These are phyloP conservation scores for Heliconius himera DNA, from an alignment of 1,140 invertebrate genomes.

Conservation along the genomic window DNA sequence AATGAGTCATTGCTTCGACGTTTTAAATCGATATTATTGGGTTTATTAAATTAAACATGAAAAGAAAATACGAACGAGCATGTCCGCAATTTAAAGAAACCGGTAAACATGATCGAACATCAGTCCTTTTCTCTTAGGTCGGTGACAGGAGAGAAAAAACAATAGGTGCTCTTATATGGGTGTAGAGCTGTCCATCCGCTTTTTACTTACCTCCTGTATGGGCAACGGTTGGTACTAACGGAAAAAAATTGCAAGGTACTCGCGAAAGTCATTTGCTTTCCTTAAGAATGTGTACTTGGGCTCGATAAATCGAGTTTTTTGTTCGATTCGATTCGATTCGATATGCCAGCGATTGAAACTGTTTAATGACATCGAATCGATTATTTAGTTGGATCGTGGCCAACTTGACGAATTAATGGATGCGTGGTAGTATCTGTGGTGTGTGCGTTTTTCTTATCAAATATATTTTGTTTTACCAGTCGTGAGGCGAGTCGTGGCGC, in stretches of 20 bases:
- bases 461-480: neutral
- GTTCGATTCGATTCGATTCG: conserved; percentile 31
- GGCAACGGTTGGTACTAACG: conserved; percentile 38
- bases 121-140: conserved; percentile 41
- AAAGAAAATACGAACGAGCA: conserved; percentile 30
- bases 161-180: conserved; percentile 51
- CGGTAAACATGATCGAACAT: conserved; percentile 48
- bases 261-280: conserved; percentile 44
- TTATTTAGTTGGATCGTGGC: conserved; percentile 17
- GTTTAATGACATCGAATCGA: conserved; percentile 26
- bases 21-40: conserved; percentile 18
- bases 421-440: neutral
- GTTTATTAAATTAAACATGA: conserved; percentile 17
- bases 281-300: conserved; percentile 40
- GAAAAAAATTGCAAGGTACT: conserved; percentile 38
- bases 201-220: conserved; percentile 46
- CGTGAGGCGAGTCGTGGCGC: too few species aligned
- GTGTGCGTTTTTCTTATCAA: neutral
- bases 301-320: conserved; percentile 40
- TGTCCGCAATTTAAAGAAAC: conserved; percentile 48
- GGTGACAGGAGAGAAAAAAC: conserved; percentile 46
- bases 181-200: conserved; percentile 33
- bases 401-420: conserved; percentile 5
- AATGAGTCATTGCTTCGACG: conserved; percentile 10
- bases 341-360: conserved; percentile 42